phyloP scores from a whole-genome alignment of 92 coral and sea anemone genomes.

The Porites evermanni region DNA sequence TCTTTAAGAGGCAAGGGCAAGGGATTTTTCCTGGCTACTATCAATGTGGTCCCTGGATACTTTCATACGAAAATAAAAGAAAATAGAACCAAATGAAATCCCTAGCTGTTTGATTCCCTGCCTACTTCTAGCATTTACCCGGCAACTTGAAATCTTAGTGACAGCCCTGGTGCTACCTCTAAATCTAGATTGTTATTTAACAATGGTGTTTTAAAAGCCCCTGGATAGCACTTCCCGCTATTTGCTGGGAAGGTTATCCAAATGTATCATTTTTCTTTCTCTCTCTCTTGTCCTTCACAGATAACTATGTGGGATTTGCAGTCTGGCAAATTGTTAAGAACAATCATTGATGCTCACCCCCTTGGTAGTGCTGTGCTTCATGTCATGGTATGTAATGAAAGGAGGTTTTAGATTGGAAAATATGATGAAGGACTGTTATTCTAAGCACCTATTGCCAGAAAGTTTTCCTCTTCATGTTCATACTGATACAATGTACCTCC shows the following conservation, averaged over 20 bases:
- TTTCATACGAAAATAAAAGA: too few species aligned
- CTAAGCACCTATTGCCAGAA: not conserved
- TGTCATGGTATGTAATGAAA: constrained; percentile 70
- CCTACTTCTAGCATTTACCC: too few species aligned
- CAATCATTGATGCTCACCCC: constrained; percentile 95
- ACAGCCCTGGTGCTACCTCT: too few species aligned
- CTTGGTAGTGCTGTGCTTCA: constrained; percentile 97
- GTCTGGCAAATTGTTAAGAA: constrained; percentile 88
- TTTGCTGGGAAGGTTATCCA: not conserved
- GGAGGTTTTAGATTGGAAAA: not conserved
- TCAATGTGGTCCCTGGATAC: too few species aligned
- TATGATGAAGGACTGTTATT: not conserved
- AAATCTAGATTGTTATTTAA: too few species aligned
- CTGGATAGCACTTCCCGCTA: not conserved
- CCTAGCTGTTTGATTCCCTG: too few species aligned
- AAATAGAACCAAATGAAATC: too few species aligned
- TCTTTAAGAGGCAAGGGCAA: too few species aligned
- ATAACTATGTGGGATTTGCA: constrained; percentile 98
- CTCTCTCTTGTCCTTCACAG: constrained; percentile 16
- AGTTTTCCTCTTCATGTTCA: not conserved
- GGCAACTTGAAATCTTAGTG: too few species aligned
- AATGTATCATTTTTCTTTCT: not conserved
- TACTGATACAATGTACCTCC: too few species aligned
- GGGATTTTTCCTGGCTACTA: too few species aligned
- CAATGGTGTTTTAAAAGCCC: not conserved